Evolutionary conservation across 2,113 vertebrate genomes (phyloP).

Genomic region (Cavia porcellus): DNA sequence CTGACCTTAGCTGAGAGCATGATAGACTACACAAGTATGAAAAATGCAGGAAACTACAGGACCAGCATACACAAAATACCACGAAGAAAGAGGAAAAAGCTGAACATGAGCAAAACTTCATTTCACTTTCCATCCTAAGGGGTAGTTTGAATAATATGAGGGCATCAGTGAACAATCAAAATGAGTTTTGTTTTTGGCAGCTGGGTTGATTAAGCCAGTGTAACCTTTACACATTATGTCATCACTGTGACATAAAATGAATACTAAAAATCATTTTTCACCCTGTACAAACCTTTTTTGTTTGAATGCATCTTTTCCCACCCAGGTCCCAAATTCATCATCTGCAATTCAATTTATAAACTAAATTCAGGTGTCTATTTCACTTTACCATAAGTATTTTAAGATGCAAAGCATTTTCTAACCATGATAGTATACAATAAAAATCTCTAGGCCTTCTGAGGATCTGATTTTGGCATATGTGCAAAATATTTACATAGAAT

Average conservation of each 20-base stretch:
- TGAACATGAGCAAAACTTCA: constrained; percentile 5
- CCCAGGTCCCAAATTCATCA: background rate
- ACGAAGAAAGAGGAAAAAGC: background rate
- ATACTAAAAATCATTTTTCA: background rate
- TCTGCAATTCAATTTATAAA: background rate
- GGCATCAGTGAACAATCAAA: constrained; percentile 1
- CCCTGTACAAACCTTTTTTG: background rate
- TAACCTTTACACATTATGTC: constrained; percentile 1
- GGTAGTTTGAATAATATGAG: constrained; percentile 61
- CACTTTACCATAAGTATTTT: constrained; percentile 24
- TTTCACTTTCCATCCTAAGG: background rate
- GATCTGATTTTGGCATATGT: background rate
- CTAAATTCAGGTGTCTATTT: background rate
- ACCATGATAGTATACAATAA: background rate
- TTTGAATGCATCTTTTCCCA: constrained; percentile 28
- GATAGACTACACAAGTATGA: background rate
- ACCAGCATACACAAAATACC: background rate
- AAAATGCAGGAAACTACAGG: background rate
- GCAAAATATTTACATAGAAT: constrained; percentile 43
- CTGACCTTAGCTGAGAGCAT: background rate
- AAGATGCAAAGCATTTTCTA: background rate
- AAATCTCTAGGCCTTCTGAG: background rate
- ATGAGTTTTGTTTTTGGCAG: background rate
- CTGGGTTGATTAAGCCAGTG: constrained; percentile 33
- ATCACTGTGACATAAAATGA: constrained; percentile 37